Conservation (phyloP, 2,888 invertebrate species). For the Cerastis rubricosa region DNA sequence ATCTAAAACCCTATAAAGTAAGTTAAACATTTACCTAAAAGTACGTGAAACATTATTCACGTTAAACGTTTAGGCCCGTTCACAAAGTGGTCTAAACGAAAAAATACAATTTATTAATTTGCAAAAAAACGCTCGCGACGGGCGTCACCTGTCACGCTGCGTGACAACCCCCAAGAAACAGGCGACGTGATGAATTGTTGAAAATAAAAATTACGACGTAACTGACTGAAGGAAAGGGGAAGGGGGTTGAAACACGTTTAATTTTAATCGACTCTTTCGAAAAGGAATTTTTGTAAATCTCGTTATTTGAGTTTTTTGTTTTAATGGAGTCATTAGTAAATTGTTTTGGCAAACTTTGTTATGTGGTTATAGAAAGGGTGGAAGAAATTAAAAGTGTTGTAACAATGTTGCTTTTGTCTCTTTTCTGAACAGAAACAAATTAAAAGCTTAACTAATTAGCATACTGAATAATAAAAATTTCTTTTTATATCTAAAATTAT, state of each 20-base stretch:
- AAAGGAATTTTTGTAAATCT: conserved; percentile 67
- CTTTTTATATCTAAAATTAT: neutral
- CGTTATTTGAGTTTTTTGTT: conserved; percentile 56
- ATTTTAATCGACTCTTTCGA: conserved; percentile 80
- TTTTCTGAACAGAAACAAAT: conserved; percentile 1
- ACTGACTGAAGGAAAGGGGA: conserved; percentile 75
- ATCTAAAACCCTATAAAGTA: conserved; percentile 60
- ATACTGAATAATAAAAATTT: neutral
- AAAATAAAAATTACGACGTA: conserved; percentile 86
- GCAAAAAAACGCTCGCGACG: conserved; percentile 75
- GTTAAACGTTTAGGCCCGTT: conserved; percentile 59
- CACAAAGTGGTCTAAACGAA: conserved; percentile 73
- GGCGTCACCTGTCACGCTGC: conserved; percentile 82
- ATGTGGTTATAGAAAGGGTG: conserved; percentile 37
- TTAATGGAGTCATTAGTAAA: conserved; percentile 42
- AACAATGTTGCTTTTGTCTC: neutral
- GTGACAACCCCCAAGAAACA: conserved; percentile 75
- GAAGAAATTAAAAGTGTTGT: conserved; percentile 20
- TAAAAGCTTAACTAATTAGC: neutral
- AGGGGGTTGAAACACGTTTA: conserved; percentile 77
- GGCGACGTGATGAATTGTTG: conserved; percentile 84
- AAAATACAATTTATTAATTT: conserved; percentile 84
- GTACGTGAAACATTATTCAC: conserved; percentile 70
- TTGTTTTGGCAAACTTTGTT: conserved; percentile 38
- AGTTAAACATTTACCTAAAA: conserved; percentile 67